Conservation (phyloP, 2,113 vertebrate species). For the Symphodus melops region DNA sequence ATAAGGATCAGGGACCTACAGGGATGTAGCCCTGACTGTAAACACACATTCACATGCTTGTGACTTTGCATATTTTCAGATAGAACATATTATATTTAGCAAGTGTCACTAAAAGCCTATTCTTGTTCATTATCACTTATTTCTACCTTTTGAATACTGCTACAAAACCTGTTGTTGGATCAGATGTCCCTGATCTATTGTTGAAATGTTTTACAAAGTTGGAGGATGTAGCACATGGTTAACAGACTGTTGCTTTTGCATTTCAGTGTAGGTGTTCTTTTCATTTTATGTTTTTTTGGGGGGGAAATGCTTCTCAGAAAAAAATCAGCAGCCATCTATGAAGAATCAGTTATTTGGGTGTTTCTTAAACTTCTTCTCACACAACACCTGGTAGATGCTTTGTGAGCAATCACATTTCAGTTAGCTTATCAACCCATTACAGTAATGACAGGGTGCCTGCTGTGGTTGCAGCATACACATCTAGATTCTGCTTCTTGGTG, state of each 20-base stretch:
- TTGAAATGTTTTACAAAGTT: background rate
- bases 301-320: too few species aligned
- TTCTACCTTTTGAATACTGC: background rate
- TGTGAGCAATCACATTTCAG: constrained; percentile 62
- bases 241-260: too few species aligned
- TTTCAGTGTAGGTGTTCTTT: too few species aligned
- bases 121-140: background rate
- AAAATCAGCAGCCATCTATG: background rate
- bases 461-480: constrained; percentile 74
- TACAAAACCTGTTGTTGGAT: background rate
- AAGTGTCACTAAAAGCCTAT: background rate
- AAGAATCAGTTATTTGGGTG: constrained; percentile 41
- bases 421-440: constrained; percentile 81
- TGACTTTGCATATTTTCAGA: constrained; percentile 1
- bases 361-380: constrained; percentile 34
- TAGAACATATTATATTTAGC: background rate
- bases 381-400: constrained; percentile 68
- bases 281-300: too few species aligned
- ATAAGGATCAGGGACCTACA: constrained; percentile 12
- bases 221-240: too few species aligned
- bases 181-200: background rate
- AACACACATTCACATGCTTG: constrained; percentile 16
- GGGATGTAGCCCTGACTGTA: background rate
- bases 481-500: constrained; percentile 68
- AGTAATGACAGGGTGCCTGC: constrained; percentile 63